Base-by-base conservation (phyloP, 1,140 invertebrate genomes). In the Drosophila tropicalis region DNA sequence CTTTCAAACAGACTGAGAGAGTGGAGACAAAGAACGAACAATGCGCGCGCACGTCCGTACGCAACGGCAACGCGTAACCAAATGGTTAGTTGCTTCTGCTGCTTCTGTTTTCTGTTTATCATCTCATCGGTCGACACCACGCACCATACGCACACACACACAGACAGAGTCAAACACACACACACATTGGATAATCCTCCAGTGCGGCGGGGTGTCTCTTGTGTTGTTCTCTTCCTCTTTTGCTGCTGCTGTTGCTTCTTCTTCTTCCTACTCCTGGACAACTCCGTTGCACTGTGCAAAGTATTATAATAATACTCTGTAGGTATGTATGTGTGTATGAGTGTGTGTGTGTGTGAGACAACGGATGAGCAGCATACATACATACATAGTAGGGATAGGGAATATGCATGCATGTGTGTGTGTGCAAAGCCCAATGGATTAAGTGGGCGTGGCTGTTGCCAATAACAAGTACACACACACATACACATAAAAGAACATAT, bases 31-130 rank as follows among this genome's bases (percentile, higher is more conserved):
- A 39, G 13, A 47, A 62, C 5, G 25, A 29, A 66, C 12, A 29
- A 29, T 29, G 64, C 60, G 63, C 67, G 15, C 36, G 56, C 40
- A 70, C 72, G 40, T 78, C 76, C 76, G 55, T 58, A 75, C 76
- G 63, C 76, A 75, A 71, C 58, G 76, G 19, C 67, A 64, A 62
- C 63, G 72, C 72, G 64, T 70, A 66, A 60, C 54, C 63, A 67
- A 75, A 67, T 78, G 67, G 58, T 61, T 67, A 57, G 64, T 29
- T 29, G 29, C 29, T 29, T 29, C 29, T 29, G 29, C 10, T 44
- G 40, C 60, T 62, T 40, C 40, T 62, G 58, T 39, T 62, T 62
- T 57, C 68, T 67, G 72, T 76, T 72, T 73, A 73, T 70, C 74
- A 58, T 66, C 58, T 62, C 40, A 58, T 10, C 36, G 22, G 34